Evolutionary conservation across 2,113 vertebrate genomes (phyloP), one percentile per base, ranked within the genome.

Genomic region (Tragulus kanchil): DNA sequence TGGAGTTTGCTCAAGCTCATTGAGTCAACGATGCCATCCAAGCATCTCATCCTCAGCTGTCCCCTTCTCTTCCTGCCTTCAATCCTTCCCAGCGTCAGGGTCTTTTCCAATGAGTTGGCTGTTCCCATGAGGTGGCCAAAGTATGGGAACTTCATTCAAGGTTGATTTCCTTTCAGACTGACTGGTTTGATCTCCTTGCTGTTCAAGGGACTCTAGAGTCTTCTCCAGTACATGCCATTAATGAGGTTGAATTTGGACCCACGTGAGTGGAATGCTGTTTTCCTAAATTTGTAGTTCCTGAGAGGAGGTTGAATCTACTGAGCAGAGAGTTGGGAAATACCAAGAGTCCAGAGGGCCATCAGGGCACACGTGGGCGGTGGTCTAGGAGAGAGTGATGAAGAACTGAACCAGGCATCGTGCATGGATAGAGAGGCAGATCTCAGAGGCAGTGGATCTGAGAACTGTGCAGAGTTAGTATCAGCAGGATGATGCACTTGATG

Each of bases 381-480:
- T 59, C 86, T 8, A 50, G 54, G 85, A 59, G 58, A 1, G 16
- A 79, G 54, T 7, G 45, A 48, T 10, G 8, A 7, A 31, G 88
- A 5, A 3, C 65, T 54, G 83, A 45, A 21, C 42, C 4, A 15
- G 23, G 14, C 42, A 23, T n/a, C 2, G 0, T 7, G 5, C 11
- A 3, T 17, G 69, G 36, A 42, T 52, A n/a, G 26, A 64, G 77
- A 77, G 77, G 31, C 2, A 36, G 36, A 36, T 36, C 36, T 36
- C 36, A 36, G 36, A 36, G 7, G 28, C 8, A 1, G 0, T 56
- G 36, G 13, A 3, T 5, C 36, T 11, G 61, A 58, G 50, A 26
- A 36, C 65, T 42, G 28, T 6, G 10, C 15, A 12, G 87, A 12
- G 65, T 23, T 48, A 11, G 23, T 23, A 5, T 36, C 62, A 48